A percentile compares a stretch with the other conserved stretches of the same genome.
Evolutionary conservation across 2,797 vertebrate genomes (phyloP).

Genomic region (Cryptoprocta ferox): DNA sequence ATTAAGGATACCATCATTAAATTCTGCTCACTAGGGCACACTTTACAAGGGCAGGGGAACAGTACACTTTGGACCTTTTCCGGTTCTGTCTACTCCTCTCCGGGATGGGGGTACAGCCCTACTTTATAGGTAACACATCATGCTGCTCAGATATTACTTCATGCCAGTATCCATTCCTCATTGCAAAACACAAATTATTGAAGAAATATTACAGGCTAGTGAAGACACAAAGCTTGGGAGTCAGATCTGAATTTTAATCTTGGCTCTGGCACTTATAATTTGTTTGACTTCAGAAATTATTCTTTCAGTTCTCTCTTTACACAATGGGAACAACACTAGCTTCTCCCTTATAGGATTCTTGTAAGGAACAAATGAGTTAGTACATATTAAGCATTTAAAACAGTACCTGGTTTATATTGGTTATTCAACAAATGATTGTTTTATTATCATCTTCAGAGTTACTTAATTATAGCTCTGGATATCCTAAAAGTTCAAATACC

Average conservation of each 20-base stretch:
- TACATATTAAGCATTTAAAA: neutral
- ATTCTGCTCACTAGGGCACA: neutral
- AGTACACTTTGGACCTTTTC: neutral
- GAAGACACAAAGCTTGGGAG: neutral
- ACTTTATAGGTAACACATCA: neutral
- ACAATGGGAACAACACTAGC: neutral
- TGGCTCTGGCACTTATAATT: neutral
- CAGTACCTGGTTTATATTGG: neutral
- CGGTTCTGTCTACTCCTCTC: neutral
- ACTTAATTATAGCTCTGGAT: constrained; percentile 5
- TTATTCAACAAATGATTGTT: neutral
- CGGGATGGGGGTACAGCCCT: neutral
- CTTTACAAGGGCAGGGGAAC: neutral
- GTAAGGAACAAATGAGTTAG: neutral
- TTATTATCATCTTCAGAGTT: neutral
- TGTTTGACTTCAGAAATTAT: constrained; percentile 27
- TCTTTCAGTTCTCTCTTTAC: constrained; percentile 17
- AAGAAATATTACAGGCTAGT: neutral
- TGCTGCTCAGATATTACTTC: neutral
- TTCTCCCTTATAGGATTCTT: neutral
- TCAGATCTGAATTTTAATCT: neutral
- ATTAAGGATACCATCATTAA: neutral
- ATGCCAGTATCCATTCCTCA: neutral
- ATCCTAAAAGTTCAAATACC: neutral
- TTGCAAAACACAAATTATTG: neutral